Conservation (phyloP, 2,797 vertebrate genomes). For the Caiman crocodilus region DNA sequence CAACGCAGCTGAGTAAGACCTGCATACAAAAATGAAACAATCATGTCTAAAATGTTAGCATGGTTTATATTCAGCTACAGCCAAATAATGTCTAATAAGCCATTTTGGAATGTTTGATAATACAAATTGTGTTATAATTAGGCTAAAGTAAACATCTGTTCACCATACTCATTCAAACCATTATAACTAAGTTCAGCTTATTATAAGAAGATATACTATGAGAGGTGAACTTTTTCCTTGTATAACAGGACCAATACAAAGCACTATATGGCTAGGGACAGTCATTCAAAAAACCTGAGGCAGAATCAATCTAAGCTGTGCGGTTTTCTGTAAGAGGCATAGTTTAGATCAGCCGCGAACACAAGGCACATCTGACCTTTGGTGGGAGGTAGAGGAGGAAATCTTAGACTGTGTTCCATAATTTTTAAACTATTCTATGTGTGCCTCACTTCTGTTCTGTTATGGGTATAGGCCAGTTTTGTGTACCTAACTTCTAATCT, state of each 20-base stretch:
- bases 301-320: too few species aligned
- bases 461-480: too few species aligned
- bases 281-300: too few species aligned
- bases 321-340: too few species aligned
- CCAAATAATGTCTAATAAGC: not conserved
- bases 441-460: too few species aligned
- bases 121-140: not conserved
- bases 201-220: not conserved
- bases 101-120: not conserved
- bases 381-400: too few species aligned
- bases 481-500: too few species aligned
- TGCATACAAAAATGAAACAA: not conserved
- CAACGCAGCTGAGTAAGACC: not conserved
- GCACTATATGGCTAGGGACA: too few species aligned
- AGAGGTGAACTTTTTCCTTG: not conserved
- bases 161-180: not conserved
- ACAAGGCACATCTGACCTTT: too few species aligned
- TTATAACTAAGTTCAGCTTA: not conserved
- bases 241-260: not conserved
- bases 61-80: not conserved
- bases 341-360: too few species aligned
- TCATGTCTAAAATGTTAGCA: not conserved
- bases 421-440: too few species aligned
- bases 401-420: too few species aligned
- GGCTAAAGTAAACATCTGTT: not conserved